Conservation (phyloP, 2,888 invertebrate genomes). For the Agrochola litura region DNA sequence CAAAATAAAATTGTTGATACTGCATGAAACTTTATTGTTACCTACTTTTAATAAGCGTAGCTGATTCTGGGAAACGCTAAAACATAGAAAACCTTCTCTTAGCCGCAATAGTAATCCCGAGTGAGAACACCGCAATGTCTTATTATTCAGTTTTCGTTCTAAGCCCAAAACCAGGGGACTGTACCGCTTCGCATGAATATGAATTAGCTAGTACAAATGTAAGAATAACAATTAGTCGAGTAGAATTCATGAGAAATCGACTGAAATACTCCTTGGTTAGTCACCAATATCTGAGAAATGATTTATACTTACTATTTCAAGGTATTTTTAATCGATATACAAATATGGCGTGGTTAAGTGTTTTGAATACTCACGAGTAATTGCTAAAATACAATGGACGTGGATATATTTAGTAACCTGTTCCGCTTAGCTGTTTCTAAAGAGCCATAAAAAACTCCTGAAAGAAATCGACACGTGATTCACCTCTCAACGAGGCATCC, state of each 20-base stretch:
- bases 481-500: too few species aligned
- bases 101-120: neutral
- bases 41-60: neutral
- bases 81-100: neutral
- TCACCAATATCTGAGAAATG: conserved; percentile 21
- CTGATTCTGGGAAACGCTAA: neutral
- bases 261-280: neutral
- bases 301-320: conserved; percentile 9
- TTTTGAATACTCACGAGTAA: neutral
- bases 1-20: too few species aligned
- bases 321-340: conserved; percentile 2
- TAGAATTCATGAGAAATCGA: conserved; percentile 9
- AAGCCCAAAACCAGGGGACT: neutral
- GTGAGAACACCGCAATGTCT: neutral
- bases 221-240: conserved; percentile 11
- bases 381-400: too few species aligned
- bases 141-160: conserved; percentile 1
- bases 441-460: too few species aligned
- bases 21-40: too few species aligned
- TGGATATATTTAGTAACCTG: too few species aligned
- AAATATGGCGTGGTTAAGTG: neutral
- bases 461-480: too few species aligned
- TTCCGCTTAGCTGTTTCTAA: too few species aligned
- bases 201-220: conserved; percentile 5
- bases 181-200: conserved; percentile 15